Conservation (phyloP, 2,113 vertebrate species). For the Microcebus ravelobensis region DNA sequence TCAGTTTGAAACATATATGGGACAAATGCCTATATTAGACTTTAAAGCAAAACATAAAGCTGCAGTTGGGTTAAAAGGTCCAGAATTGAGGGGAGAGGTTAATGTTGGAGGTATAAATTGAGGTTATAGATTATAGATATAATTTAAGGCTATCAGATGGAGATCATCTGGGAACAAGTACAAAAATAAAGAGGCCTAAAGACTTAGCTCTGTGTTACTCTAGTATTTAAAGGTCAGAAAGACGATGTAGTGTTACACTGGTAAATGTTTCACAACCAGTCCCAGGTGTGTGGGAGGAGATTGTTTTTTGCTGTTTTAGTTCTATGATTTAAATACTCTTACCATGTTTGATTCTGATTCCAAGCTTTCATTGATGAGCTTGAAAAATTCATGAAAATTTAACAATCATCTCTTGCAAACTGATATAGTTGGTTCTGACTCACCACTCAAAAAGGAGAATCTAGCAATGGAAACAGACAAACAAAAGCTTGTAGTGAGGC, state of each 20-base stretch:
- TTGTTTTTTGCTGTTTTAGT: not conserved
- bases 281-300: no score
- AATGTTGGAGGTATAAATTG: not conserved
- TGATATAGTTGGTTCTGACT: not conserved
- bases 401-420: not conserved
- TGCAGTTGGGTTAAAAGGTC: not conserved
- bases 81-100: not conserved
- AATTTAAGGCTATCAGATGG: not conserved
- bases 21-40: not conserved
- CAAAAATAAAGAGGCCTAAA: not conserved
- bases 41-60: not conserved
- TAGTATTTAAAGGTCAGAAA: not conserved
- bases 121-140: not conserved
- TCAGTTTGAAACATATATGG: not conserved
- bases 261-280: not conserved
- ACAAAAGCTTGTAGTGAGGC: not conserved
- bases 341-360: not conserved
- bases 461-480: not conserved
- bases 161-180: not conserved
- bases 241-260: not conserved
- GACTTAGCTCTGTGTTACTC: not conserved
- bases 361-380: not conserved
- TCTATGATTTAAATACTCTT: not conserved
- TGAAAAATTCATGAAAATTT: not conserved
- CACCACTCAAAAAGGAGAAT: not conserved